These are phyloP conservation scores for Autographa pulchrina DNA, from an alignment of 2,888 invertebrate genomes.

Conservation along the genomic window DNA sequence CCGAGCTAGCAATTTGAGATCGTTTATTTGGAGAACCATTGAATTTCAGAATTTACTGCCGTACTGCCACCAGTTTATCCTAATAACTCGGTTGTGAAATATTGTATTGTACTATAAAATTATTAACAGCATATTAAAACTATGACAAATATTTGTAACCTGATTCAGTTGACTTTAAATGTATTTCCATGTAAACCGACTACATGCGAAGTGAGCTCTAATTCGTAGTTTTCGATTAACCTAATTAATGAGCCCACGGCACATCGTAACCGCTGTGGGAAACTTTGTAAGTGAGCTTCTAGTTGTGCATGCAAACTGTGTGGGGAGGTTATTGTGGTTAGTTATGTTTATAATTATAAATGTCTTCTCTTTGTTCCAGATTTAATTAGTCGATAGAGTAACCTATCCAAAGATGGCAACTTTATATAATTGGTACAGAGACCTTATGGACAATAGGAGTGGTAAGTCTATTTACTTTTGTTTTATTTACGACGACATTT, in stretches of 20 bases:
- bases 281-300: background rate
- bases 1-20: too few relatives aligned
- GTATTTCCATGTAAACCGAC: background rate
- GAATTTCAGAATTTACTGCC: too few relatives aligned
- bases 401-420: constrained; percentile 89
- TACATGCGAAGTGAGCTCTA: background rate
- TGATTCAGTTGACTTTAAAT: background rate
- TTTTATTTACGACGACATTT: background rate
- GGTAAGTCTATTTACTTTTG: constrained; percentile 88
- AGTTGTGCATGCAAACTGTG: constrained; percentile 1
- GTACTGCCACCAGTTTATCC: too few relatives aligned
- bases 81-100: too few relatives aligned
- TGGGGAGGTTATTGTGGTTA: background rate
- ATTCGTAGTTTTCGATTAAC: constrained; percentile 4
- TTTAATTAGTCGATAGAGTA: constrained; percentile 77
- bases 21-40: too few relatives aligned
- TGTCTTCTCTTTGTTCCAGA: constrained; percentile 79
- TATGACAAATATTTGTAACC: background rate
- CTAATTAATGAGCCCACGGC: constrained; percentile 1
- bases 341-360: background rate
- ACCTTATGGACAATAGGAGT: constrained; percentile 92
- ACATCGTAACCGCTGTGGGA: constrained; percentile 1
- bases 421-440: constrained; percentile 91
- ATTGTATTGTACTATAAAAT: too few relatives aligned
- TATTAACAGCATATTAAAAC: background rate